A percentile compares a stretch with the other conserved stretches of the same genome.
Evolutionary conservation across 2,797 vertebrate species (phyloP).

Genomic region (Gephyroberyx darwinii): DNA sequence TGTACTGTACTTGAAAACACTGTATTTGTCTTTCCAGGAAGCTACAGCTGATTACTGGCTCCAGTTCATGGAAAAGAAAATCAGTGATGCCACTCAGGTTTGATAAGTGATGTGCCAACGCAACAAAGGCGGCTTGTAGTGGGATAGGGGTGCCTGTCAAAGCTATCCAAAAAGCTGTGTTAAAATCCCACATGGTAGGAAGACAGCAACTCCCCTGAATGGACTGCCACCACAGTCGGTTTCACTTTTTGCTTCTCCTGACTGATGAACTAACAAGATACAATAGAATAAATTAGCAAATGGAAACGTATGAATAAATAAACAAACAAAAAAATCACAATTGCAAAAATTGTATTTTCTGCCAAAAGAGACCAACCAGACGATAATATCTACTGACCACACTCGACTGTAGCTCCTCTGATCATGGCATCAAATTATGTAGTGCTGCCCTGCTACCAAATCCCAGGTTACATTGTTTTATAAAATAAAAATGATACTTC

Average conservation of each 20-base stretch:
- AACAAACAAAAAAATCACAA: slow-evolving; percentile 1
- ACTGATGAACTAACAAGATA: slow-evolving; percentile 18
- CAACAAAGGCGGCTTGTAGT: slow-evolving; percentile 31
- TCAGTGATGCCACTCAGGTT: slow-evolving; percentile 20
- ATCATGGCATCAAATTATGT: slow-evolving; percentile 26
- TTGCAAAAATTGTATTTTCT: slow-evolving; percentile 27
- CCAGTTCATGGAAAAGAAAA: slow-evolving; percentile 23
- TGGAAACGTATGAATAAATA: slow-evolving; percentile 1
- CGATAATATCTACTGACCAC: slow-evolving; percentile 31
- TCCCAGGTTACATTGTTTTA: slow-evolving; percentile 41
- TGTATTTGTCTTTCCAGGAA: slow-evolving; percentile 30
- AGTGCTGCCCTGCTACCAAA: slow-evolving; percentile 6
- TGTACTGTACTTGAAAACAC: slow-evolving; percentile 22
- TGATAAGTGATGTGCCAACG: slow-evolving; percentile 25
- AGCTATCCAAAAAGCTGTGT: slow-evolving; percentile 28
- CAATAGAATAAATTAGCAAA: background rate
- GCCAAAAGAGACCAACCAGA: background rate
- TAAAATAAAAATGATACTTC: slow-evolving; percentile 53
- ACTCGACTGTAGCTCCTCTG: slow-evolving; percentile 21
- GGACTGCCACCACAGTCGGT: background rate
- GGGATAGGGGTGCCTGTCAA: slow-evolving; percentile 27
- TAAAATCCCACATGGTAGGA: slow-evolving; percentile 2
- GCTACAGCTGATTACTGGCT: slow-evolving; percentile 2
- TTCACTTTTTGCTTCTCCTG: background rate
- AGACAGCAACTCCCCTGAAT: background rate